Percentiles rank a stretch among this genome's conserved stretches.
These are phyloP conservation scores for Drosophila subobscura DNA, from an alignment of 1,140 invertebrate species.

Conservation along the genomic window DNA sequence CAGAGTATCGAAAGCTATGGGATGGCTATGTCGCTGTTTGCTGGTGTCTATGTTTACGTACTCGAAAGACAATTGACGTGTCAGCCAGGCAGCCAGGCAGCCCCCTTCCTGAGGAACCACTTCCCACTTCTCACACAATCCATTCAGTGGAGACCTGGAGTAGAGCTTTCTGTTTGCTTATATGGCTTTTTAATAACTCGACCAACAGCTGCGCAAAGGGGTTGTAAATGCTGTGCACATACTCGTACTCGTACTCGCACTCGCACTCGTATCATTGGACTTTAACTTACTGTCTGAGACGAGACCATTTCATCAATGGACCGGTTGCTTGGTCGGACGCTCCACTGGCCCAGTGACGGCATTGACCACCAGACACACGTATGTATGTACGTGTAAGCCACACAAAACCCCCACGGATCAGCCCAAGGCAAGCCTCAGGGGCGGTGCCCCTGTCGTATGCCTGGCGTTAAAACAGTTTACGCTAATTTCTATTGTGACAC, in stretches of 20 bases:
- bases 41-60: constrained; percentile 56
- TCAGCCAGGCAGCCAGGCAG: too few relatives aligned
- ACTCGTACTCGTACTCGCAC: constrained; percentile 8
- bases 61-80: constrained; percentile 64
- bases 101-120: constrained; percentile 9
- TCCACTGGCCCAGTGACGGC: constrained; percentile 42
- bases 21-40: constrained; percentile 14
- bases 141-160: constrained; percentile 43
- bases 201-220: constrained; percentile 61
- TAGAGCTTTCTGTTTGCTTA: constrained; percentile 63
- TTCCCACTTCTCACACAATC: constrained; percentile 23
- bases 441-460: constrained; percentile 34
- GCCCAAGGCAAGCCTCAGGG: constrained; percentile 31
- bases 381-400: constrained; percentile 7
- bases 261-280: constrained; percentile 4
- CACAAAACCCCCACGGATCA: too few relatives aligned
- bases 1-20: background rate
- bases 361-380: constrained; percentile 33
- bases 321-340: constrained; percentile 20
- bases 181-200: constrained; percentile 76
- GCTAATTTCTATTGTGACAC: constrained; percentile 78
- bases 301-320: constrained; percentile 60
- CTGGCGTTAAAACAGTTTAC: constrained; percentile 80
- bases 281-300: constrained; percentile 11
- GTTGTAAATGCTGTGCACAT: constrained; percentile 59